Percentiles rank a stretch among this genome's conserved stretches.
These are phyloP conservation scores for Macrobrachium nipponense DNA, from an alignment of 1,140 invertebrate genomes.

Conservation along the genomic window DNA sequence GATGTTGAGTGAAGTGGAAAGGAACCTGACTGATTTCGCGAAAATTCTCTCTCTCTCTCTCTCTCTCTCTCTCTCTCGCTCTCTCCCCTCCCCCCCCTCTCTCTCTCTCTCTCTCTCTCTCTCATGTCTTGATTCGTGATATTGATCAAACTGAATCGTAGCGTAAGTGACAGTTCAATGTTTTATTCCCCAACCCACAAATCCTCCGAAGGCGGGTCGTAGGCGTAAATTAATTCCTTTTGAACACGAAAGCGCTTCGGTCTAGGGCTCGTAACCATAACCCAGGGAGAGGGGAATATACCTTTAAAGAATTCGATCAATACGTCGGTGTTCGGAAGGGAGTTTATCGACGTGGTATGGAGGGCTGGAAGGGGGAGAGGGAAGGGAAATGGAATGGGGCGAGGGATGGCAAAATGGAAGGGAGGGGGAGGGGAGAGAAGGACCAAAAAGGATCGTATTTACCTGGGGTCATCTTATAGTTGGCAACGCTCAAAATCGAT, in stretches of 20 bases:
- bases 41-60: neutral
- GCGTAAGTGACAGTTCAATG: no score
- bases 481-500: neutral
- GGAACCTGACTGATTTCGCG: slow-evolving; percentile 5
- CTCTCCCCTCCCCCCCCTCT: slow-evolving; percentile 21
- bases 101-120: slow-evolving; percentile 10
- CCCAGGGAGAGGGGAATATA: no score
- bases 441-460: neutral
- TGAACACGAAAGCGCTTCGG: no score
- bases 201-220: no score
- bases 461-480: no score
- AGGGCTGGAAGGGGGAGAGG: neutral
- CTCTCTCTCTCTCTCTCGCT: slow-evolving; percentile 3
- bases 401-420: neutral
- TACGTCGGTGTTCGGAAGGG: no score
- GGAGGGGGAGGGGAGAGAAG: neutral
- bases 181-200: no score
- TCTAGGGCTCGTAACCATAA: no score
- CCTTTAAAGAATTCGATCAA: no score
- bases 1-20: neutral
- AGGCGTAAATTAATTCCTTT: no score
- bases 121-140: neutral
- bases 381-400: no score
- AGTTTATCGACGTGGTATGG: neutral
- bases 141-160: neutral